phyloP scores from a whole-genome alignment of 1,140 invertebrate genomes.

The Lasaia peninsularis region DNA sequence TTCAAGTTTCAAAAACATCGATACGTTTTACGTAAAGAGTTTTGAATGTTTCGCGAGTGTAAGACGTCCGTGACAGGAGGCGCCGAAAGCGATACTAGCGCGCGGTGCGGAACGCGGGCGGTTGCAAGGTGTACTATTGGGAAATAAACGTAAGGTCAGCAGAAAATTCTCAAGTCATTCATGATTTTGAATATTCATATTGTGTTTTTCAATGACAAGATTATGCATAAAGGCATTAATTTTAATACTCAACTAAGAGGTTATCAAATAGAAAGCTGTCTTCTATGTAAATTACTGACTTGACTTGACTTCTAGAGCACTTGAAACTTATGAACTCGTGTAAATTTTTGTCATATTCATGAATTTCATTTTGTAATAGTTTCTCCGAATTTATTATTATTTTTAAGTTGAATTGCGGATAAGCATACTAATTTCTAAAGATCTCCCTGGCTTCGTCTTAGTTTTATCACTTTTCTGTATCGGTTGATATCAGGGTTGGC shows the following conservation, averaged over 20 bases:
- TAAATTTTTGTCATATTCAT: too few species aligned
- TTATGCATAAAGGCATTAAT: not conserved
- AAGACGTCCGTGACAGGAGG: slow-evolving; percentile 29
- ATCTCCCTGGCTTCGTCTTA: too few species aligned
- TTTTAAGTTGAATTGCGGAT: too few species aligned
- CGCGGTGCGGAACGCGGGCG: slow-evolving; percentile 8
- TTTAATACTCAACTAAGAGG: not conserved
- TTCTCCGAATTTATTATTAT: too few species aligned
- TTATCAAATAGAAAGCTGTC: too few species aligned
- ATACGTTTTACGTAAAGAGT: slow-evolving; percentile 50
- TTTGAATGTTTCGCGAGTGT: slow-evolving; percentile 30
- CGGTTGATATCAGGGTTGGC: too few species aligned
- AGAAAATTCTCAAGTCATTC: slow-evolving; percentile 1
- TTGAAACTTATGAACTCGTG: too few species aligned
- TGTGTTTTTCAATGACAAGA: not conserved
- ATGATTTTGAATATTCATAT: slow-evolving; percentile 2
- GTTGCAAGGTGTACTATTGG: slow-evolving; percentile 16
- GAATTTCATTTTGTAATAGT: too few species aligned
- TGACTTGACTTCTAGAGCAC: too few species aligned
- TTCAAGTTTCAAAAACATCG: slow-evolving; percentile 41
- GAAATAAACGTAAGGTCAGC: slow-evolving; percentile 13
- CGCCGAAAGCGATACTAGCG: slow-evolving; percentile 27
- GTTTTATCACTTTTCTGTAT: too few species aligned
- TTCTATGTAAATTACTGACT: too few species aligned
- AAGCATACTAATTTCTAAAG: too few species aligned